A percentile compares a stretch with the other conserved stretches of the same genome.
Evolutionary conservation across 2,888 invertebrate genomes (phyloP).

Genomic region (Callinectes sapidus): DNA sequence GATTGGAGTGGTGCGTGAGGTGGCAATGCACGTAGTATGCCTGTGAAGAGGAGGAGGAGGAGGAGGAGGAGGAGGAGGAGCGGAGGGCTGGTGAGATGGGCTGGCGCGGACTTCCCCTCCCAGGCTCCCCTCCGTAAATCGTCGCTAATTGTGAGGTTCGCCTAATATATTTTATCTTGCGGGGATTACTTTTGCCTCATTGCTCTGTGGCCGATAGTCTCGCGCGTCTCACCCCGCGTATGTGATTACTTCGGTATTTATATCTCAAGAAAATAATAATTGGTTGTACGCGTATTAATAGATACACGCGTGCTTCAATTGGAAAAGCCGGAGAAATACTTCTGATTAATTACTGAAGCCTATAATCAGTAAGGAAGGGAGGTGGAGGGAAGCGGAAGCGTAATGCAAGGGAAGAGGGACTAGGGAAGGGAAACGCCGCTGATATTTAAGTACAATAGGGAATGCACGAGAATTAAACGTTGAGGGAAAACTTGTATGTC

Average conservation of each 20-base stretch:
- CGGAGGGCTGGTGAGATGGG: not conserved
- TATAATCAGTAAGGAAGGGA: constrained; percentile 22
- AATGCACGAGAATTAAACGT: constrained; percentile 1
- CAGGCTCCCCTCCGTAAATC: constrained; percentile 27
- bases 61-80: not conserved
- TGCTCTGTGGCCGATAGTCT: constrained; percentile 8
- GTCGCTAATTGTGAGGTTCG: constrained; percentile 10
- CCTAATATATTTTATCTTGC: not conserved
- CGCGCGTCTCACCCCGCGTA: constrained; percentile 5
- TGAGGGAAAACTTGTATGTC: constrained; percentile 1
- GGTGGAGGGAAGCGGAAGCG: constrained; percentile 6
- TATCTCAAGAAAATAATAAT: constrained; percentile 33
- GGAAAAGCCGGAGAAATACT: constrained; percentile 37
- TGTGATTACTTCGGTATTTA: constrained; percentile 37
- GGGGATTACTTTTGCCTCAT: constrained; percentile 21
- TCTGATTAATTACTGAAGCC: constrained; percentile 36
- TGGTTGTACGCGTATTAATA: constrained; percentile 25
- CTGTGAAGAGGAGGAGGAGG: not conserved
- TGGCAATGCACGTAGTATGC: not conserved
- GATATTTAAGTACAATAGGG: constrained; percentile 8
- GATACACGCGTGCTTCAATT: constrained; percentile 9
- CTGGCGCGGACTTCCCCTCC: not conserved
- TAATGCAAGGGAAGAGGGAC: constrained; percentile 2
- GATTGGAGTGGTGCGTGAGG: not conserved
- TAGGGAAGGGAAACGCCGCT: not conserved